phyloP scores from a whole-genome alignment of 2,797 vertebrate species.

The Pangasius sanitwongsei region DNA sequence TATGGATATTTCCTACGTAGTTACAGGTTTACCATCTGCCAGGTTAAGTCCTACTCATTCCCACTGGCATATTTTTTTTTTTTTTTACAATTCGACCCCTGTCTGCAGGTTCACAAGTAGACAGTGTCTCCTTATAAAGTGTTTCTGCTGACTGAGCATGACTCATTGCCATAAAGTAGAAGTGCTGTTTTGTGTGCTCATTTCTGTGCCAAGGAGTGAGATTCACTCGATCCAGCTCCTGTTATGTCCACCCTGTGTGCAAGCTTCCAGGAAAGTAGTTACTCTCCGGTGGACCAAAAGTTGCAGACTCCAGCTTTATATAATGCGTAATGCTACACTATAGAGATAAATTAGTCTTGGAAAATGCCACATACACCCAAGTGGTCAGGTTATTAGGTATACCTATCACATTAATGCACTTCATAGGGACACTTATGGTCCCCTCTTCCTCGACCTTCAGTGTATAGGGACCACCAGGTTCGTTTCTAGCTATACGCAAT shows the following conservation, averaged over 20 bases:
- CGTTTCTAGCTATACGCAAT: neutral
- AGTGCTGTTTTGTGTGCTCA: neutral
- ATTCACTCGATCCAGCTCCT: neutral
- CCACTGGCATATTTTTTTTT: neutral
- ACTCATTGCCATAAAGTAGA: neutral
- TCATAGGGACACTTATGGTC: neutral
- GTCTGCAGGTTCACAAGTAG: neutral
- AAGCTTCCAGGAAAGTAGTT: neutral
- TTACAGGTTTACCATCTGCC: neutral
- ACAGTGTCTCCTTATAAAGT: neutral
- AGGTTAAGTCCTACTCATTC: neutral
- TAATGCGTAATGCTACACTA: neutral
- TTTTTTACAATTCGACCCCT: neutral
- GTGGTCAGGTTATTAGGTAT: neutral
- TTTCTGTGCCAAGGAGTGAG: constrained; percentile 1
- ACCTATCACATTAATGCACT: neutral
- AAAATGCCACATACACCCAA: neutral
- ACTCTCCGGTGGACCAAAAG: neutral
- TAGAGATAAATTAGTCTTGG: neutral
- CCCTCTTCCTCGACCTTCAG: neutral
- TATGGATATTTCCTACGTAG: neutral
- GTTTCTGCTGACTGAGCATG: constrained; percentile 16
- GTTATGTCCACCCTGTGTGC: neutral
- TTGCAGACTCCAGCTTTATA: neutral
- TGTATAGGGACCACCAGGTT: no score